A percentile compares a stretch with the other conserved stretches of the same genome.
These are phyloP conservation scores for Cerceris rybyensis DNA, from an alignment of 2,888 invertebrate species.

Conservation along the genomic window DNA sequence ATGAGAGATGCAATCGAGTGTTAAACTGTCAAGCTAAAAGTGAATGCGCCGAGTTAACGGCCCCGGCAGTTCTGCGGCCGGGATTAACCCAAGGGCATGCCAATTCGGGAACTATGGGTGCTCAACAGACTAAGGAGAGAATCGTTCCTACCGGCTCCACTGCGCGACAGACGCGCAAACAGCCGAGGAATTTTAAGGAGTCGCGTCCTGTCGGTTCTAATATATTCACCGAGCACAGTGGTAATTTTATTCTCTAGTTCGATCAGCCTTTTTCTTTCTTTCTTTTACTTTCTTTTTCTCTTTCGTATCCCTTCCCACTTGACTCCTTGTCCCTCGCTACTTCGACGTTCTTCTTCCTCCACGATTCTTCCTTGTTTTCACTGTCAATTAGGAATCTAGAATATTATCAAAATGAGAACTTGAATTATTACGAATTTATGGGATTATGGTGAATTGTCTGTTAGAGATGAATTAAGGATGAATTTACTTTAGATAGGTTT, in stretches of 20 bases:
- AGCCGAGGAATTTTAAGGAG: slow-evolving; percentile 91
- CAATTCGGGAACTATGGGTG: slow-evolving; percentile 89
- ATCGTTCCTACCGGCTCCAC: slow-evolving; percentile 87
- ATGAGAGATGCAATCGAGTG: slow-evolving; percentile 49
- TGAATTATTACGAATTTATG: no score
- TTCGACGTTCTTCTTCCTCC: background rate
- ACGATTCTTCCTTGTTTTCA: slow-evolving; percentile 12
- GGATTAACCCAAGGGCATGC: slow-evolving; percentile 74
- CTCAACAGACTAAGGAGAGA: slow-evolving; percentile 96
- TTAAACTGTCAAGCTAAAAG: slow-evolving; percentile 41
- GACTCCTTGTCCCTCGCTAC: slow-evolving; percentile 12
- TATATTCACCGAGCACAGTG: slow-evolving; percentile 97
- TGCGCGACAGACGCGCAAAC: slow-evolving; percentile 89
- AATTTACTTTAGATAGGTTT: no score
- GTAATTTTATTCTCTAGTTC: slow-evolving; percentile 83
- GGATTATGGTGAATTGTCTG: no score
- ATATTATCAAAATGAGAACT: no score
- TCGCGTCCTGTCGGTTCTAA: slow-evolving; percentile 93
- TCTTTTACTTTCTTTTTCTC: slow-evolving; percentile 46
- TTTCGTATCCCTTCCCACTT: slow-evolving; percentile 33
- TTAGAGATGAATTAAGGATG: no score
- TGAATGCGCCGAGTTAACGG: slow-evolving; percentile 55
- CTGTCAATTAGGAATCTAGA: no score
- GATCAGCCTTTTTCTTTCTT: slow-evolving; percentile 38
- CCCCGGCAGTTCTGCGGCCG: slow-evolving; percentile 54